A percentile compares a stretch with the other conserved stretches of the same genome.
These are phyloP conservation scores for Hippocampus zosterae DNA, from an alignment of 2,113 vertebrate genomes.

Conservation along the genomic window DNA sequence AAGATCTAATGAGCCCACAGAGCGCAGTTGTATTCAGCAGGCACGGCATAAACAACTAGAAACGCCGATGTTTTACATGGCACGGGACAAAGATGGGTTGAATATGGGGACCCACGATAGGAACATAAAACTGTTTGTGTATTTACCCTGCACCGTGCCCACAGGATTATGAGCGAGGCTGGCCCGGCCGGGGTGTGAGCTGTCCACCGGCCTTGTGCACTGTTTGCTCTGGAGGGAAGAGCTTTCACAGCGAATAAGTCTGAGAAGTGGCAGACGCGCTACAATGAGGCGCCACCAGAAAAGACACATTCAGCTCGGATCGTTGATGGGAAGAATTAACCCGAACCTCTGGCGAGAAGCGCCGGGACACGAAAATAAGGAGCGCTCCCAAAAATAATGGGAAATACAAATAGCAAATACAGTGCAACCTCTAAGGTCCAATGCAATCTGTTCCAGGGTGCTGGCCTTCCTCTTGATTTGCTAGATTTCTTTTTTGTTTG, in stretches of 20 bases:
- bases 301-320: slow-evolving; percentile 56
- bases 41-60: slow-evolving; percentile 57
- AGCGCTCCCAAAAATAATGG: neutral
- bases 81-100: slow-evolving; percentile 60
- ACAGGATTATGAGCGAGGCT: slow-evolving; percentile 53
- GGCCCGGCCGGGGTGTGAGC: slow-evolving; percentile 46
- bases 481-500: neutral
- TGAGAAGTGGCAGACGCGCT: slow-evolving; percentile 68
- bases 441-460: neutral
- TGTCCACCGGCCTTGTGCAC: slow-evolving; percentile 57
- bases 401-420: slow-evolving; percentile 22
- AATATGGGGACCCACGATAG: slow-evolving; percentile 45
- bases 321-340: slow-evolving; percentile 39
- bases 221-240: slow-evolving; percentile 66
- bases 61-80: slow-evolving; percentile 57
- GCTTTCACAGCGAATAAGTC: slow-evolving; percentile 66
- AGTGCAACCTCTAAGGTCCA: slow-evolving; percentile 11
- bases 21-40: slow-evolving; percentile 44
- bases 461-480: neutral
- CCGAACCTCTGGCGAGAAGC: slow-evolving; percentile 20
- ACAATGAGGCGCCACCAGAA: slow-evolving; percentile 64
- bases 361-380: slow-evolving; percentile 19
- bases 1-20: slow-evolving; percentile 49
- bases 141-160: slow-evolving; percentile 60
- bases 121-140: slow-evolving; percentile 63